Conservation (phyloP, 2,113 vertebrate species). For the Sapajus apella region DNA sequence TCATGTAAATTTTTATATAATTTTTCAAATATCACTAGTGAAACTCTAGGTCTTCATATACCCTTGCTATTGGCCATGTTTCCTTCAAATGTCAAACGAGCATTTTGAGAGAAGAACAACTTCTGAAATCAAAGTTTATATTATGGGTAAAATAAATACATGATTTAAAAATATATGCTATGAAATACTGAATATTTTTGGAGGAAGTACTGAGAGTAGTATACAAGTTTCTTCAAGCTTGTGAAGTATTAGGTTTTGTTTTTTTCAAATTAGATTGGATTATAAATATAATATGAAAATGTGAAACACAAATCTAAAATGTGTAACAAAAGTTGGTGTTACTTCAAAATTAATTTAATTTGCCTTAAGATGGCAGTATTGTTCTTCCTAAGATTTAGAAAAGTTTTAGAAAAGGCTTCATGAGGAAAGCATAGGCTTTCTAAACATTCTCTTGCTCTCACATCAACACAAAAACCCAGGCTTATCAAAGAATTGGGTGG, state of each 20-base stretch:
- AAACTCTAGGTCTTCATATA: background rate
- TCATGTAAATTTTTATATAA: background rate
- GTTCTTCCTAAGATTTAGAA: constrained; percentile 76
- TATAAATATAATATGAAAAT: background rate
- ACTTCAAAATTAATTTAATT: constrained; percentile 37
- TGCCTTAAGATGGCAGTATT: constrained; percentile 86
- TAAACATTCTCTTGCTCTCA: background rate
- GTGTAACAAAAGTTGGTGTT: background rate
- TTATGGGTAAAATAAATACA: background rate
- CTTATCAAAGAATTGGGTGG: constrained; percentile 63
- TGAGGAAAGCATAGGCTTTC: constrained; percentile 46
- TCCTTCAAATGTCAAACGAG: background rate
- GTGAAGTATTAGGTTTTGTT: background rate
- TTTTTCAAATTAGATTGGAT: background rate
- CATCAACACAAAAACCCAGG: constrained; percentile 6
- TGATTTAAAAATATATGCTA: background rate
- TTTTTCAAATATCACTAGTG: background rate
- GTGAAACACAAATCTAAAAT: background rate
- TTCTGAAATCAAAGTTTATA: background rate
- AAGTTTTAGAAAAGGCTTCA: constrained; percentile 1
- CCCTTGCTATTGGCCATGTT: background rate
- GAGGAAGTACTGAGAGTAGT: background rate
- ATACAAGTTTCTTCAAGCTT: background rate
- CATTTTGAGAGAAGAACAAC: background rate
- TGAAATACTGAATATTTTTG: background rate